A percentile compares a stretch with the other conserved stretches of the same genome.
phyloP scores from a whole-genome alignment of 2,888 invertebrate species.

The Sabellastarte sp. region DNA sequence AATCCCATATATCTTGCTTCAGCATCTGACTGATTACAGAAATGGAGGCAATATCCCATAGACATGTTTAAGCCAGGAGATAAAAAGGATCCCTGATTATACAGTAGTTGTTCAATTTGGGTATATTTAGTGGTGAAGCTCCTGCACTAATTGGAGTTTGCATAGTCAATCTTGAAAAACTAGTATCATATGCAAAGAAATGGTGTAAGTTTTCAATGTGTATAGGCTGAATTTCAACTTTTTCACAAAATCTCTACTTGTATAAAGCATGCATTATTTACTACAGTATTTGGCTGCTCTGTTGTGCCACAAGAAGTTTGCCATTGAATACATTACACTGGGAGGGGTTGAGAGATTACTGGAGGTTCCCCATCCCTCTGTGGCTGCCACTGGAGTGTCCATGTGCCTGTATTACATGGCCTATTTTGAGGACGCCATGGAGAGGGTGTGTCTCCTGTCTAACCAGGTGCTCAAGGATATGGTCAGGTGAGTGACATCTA shows the following conservation, averaged over 20 bases:
- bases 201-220: too few relatives aligned
- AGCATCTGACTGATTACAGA: too few relatives aligned
- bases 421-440: constrained; percentile 97
- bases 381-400: constrained; percentile 94
- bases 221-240: too few relatives aligned
- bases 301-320: constrained; percentile 97
- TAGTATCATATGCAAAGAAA: too few relatives aligned
- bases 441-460: constrained; percentile 67
- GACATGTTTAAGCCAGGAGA: too few relatives aligned
- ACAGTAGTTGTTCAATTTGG: too few relatives aligned
- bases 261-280: background rate
- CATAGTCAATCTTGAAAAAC: too few relatives aligned
- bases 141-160: too few relatives aligned
- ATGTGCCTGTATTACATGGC: constrained; percentile 95
- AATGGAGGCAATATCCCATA: too few relatives aligned
- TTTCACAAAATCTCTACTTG: background rate
- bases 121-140: too few relatives aligned
- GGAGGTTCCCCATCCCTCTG: constrained; percentile 87
- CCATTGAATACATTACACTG: constrained; percentile 88
- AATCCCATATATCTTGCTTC: too few relatives aligned
- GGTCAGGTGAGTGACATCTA: background rate
- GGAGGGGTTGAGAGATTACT: constrained; percentile 83
- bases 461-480: background rate
- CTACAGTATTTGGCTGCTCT: constrained; percentile 83
- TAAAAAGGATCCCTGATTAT: too few relatives aligned